These are phyloP conservation scores for Chaetogeoica ovagalla DNA, from an alignment of 2,888 invertebrate genomes.

Conservation along the genomic window DNA sequence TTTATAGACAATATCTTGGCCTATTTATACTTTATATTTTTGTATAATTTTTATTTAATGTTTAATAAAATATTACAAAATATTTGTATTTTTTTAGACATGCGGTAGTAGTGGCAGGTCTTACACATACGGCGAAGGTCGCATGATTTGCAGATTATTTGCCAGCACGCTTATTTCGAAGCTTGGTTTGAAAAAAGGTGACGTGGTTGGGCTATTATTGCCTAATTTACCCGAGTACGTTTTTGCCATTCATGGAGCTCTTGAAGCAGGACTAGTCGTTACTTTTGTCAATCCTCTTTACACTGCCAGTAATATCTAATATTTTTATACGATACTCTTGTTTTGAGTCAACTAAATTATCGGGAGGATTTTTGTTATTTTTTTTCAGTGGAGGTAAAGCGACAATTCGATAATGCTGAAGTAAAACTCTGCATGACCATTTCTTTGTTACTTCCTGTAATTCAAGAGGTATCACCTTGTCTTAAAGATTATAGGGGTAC, in stretches of 20 bases:
- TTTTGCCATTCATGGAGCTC: constrained; percentile 69
- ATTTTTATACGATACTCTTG: background rate
- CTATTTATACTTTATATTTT: too few species aligned
- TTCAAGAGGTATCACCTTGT: constrained; percentile 63
- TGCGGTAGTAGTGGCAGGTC: constrained; percentile 70
- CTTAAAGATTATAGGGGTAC: constrained; percentile 67
- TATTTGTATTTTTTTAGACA: constrained; percentile 62
- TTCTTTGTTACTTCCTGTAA: constrained; percentile 67
- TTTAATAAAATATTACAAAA: background rate
- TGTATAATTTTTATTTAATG: background rate
- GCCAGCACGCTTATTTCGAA: constrained; percentile 65
- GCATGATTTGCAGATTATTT: constrained; percentile 61
- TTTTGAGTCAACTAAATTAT: background rate
- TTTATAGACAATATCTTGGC: too few species aligned
- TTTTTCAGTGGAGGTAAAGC: constrained; percentile 66
- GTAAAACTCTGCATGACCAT: constrained; percentile 70
- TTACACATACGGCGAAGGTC: constrained; percentile 63
- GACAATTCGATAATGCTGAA: constrained; percentile 68
- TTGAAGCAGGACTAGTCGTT: constrained; percentile 68
- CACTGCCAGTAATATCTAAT: constrained; percentile 65
- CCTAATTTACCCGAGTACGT: constrained; percentile 74
- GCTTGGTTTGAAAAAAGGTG: constrained; percentile 66
- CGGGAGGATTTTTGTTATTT: too few species aligned
- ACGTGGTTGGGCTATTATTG: constrained; percentile 69
- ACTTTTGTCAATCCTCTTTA: constrained; percentile 74